A percentile compares a stretch with the other conserved stretches of the same genome.
Evolutionary conservation across 2,113 vertebrate species (phyloP).

Genomic region (Colius striatus): DNA sequence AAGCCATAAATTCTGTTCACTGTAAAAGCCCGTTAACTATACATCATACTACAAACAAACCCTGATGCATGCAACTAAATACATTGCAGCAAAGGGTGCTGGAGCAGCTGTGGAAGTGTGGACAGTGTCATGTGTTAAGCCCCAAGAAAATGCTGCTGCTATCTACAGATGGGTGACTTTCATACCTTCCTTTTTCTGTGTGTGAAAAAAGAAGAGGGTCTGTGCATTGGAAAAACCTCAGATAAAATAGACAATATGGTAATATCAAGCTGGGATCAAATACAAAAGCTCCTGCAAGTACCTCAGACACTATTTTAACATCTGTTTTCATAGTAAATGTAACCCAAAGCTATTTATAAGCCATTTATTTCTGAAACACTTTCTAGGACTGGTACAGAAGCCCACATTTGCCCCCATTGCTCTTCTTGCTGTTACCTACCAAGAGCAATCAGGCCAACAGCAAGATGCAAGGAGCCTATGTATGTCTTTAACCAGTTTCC

Average conservation of each 20-base stretch:
- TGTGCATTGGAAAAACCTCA: not conserved
- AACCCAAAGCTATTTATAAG: not conserved
- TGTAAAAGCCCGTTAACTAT: conserved; percentile 34
- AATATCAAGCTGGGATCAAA: not conserved
- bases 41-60: not conserved
- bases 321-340: not conserved
- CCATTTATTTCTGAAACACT: not conserved
- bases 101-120: not conserved
- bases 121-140: not conserved
- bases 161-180: not conserved
- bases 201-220: not conserved
- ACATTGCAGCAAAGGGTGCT: not conserved
- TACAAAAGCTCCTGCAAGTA: not conserved
- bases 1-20: conserved; percentile 37
- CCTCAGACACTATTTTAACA: not conserved
- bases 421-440: not conserved
- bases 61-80: not conserved
- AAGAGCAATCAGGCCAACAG: not conserved
- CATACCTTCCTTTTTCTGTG: not conserved
- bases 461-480: not conserved
- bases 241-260: not conserved
- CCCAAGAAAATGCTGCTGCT: not conserved
- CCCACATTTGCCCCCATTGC: not conserved
- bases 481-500: not conserved
- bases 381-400: not conserved